Conservation (phyloP, 2,888 invertebrate genomes). For the Tetragonula carbonaria region DNA sequence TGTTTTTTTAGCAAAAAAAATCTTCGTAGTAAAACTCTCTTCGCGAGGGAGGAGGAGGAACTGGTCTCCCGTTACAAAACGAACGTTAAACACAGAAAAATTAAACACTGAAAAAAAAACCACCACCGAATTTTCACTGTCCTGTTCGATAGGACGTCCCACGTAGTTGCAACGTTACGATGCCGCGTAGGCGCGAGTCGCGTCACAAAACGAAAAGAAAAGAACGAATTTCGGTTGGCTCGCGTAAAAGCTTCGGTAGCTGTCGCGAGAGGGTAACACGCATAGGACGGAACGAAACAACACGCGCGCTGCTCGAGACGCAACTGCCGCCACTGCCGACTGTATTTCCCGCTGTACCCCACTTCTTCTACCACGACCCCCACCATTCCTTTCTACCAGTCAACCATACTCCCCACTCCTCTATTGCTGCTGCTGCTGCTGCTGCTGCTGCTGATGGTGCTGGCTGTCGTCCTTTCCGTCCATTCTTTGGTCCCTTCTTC, state of each 20-base stretch:
- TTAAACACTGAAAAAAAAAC: conserved; percentile 57
- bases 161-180: conserved; percentile 35
- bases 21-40: conserved; percentile 20
- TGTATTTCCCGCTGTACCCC: conserved; percentile 49
- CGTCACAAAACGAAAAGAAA: conserved; percentile 51
- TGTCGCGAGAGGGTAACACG: conserved; percentile 47
- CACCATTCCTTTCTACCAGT: conserved; percentile 20
- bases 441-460: neutral
- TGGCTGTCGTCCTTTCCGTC: conserved; percentile 35
- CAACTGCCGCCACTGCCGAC: conserved; percentile 72
- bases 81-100: conserved; percentile 55
- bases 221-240: conserved; percentile 54
- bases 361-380: conserved; percentile 28
- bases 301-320: conserved; percentile 76
- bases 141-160: conserved; percentile 46
- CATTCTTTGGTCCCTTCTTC: conserved; percentile 60
- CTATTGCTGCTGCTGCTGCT: neutral
- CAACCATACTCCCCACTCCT: conserved; percentile 48
- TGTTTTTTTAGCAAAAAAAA: conserved; percentile 12
- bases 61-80: conserved; percentile 34
- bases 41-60: conserved; percentile 26
- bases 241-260: conserved; percentile 51
- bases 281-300: conserved; percentile 67
- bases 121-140: conserved; percentile 65
- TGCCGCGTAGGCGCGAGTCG: conserved; percentile 26